Base-by-base conservation (phyloP, 2,113 vertebrate genomes). In the Mirza zaza region DNA sequence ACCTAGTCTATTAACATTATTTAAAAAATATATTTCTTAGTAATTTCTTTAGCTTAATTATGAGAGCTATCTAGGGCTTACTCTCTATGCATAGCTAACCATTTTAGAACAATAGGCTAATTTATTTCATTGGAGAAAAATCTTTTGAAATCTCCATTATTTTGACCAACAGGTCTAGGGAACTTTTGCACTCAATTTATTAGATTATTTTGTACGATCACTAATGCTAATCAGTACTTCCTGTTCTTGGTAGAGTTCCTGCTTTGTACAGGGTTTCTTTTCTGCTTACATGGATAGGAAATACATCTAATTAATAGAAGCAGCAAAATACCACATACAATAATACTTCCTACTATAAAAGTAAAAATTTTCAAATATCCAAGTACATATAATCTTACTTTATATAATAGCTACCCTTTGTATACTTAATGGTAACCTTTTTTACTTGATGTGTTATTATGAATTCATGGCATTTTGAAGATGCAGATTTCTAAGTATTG, bases 21-120 rank as follows among this genome's bases (percentile, higher is more conserved):
- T 48, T 86, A n/a, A 36, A 63, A 75, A 81, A 55, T n/a, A 42
- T 71, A 48, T 84, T 87, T 95, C 61, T 91, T 88, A 85, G 71
- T 29, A 97, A 71, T 70, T 70, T 81, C 68, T 73, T 94, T 79
- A 11, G 80, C 68, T 87, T 73, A 52, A 63, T 52, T 81, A 92
- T 34, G 48, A 15, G 23, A 83, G 4, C 8, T 42, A 87, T 27
- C 39, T 95, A 55, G 27, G 20, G 27, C 75, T 90, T 92, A 92
- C 57, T 80, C 25, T 87, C 67, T 59, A 67, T 89, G 20, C 86
- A 57, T 25, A 82, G 21, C 9, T 81, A 68, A 75, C 8, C 15
- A 87, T 23, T 36, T 92, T 67, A 34, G 14, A 1, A 84, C 20
- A 82, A 63, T 89, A 81, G n/a, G 9, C 27, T 96, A 77, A 87